These are phyloP conservation scores for Gobionotothen gibberifrons DNA, from an alignment of 2,797 vertebrate species.

Conservation along the genomic window DNA sequence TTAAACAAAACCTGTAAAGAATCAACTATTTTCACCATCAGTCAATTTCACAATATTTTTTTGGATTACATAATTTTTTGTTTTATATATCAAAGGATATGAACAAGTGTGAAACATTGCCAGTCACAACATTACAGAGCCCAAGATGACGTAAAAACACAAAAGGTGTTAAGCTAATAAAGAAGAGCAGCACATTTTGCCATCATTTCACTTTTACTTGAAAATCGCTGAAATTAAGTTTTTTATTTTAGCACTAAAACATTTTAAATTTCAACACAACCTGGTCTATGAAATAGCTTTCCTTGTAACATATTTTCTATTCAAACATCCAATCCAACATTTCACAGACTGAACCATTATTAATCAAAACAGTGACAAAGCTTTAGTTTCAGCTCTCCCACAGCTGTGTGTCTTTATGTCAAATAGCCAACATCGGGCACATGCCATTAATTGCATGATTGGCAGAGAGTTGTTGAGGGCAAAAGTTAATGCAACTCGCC, in stretches of 20 bases:
- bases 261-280: not conserved
- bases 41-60: not conserved
- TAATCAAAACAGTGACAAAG: not conserved
- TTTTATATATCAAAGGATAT: not conserved
- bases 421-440: constrained; percentile 35
- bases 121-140: not conserved
- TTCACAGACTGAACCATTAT: not conserved
- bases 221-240: not conserved
- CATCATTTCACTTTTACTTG: not conserved
- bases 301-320: no score
- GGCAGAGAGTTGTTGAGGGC: constrained; percentile 51
- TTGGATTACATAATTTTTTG: not conserved
- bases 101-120: not conserved
- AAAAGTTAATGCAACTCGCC: constrained; percentile 57
- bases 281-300: not conserved
- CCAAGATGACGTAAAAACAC: not conserved
- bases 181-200: not conserved
- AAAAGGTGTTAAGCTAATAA: not conserved
- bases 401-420: constrained; percentile 21
- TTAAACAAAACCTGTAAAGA: not conserved
- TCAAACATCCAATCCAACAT: not conserved
- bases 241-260: not conserved
- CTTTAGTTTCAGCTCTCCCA: not conserved
- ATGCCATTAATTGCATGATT: constrained; percentile 58
- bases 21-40: not conserved